phyloP scores from a whole-genome alignment of 2,797 vertebrate species.

The Thalassophryne amazonica region DNA sequence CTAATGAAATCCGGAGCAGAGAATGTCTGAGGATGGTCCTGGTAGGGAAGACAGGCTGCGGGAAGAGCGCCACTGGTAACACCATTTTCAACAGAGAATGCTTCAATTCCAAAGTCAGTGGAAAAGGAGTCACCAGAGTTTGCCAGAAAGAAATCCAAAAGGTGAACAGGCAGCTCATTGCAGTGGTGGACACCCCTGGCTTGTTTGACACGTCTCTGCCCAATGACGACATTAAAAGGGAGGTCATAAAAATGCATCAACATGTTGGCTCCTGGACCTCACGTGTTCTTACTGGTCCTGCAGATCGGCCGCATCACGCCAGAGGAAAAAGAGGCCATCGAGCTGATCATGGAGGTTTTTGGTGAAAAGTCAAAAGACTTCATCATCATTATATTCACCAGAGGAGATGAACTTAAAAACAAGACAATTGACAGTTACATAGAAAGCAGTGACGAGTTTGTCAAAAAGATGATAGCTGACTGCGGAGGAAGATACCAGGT shows the following conservation, averaged over 20 bases:
- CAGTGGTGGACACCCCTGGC: conserved; percentile 45
- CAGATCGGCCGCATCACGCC: conserved; percentile 27
- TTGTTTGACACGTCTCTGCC: conserved; percentile 28
- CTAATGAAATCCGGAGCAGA: too few species aligned
- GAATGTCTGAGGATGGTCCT: conserved; percentile 33
- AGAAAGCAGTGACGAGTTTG: accelerated
- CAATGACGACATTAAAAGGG: conserved; percentile 5
- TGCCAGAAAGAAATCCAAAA: conserved; percentile 23
- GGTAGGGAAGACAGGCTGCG: conserved; percentile 44
- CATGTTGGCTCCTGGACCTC: conserved; percentile 46
- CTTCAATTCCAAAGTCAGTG: not conserved
- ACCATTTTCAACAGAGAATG: not conserved
- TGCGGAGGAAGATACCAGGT: conserved; percentile 38
- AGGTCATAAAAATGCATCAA: conserved; percentile 40
- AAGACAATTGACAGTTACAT: conserved; percentile 12
- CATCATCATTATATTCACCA: conserved; percentile 37
- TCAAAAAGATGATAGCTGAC: not conserved
- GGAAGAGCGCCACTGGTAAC: conserved; percentile 49
- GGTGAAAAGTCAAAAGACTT: conserved; percentile 24
- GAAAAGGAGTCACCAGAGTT: conserved; percentile 9
- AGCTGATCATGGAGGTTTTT: conserved; percentile 24
- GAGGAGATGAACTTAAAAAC: conserved; percentile 24
- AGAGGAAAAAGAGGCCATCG: conserved; percentile 22
- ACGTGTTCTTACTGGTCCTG: conserved; percentile 43
- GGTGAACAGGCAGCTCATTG: not conserved